Conservation (phyloP, 2,797 vertebrate genomes). For the Dromococcyx pavoninus region DNA sequence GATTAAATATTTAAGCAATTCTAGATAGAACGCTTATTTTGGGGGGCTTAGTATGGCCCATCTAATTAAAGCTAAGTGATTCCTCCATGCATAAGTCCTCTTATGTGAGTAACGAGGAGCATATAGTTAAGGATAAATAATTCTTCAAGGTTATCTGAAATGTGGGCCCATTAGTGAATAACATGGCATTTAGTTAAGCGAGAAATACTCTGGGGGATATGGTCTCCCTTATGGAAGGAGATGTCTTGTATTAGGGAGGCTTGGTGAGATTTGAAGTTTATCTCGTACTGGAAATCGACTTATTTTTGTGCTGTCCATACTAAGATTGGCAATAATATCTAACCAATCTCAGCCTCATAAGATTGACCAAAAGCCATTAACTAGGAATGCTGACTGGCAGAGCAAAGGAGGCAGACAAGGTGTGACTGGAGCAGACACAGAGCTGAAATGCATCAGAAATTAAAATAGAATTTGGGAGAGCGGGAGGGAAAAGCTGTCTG, state of each 20-base stretch:
- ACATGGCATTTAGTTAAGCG: conserved; percentile 19
- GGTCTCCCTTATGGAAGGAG: neutral
- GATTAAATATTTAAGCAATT: conserved; percentile 71
- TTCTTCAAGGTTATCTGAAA: conserved; percentile 67
- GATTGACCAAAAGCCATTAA: neutral
- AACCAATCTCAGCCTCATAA: neutral
- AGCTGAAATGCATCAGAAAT: neutral
- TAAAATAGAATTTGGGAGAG: neutral
- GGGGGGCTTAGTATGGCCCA: conserved; percentile 65
- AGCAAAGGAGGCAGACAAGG: neutral
- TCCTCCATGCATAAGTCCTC: conserved; percentile 58
- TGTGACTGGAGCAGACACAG: neutral
- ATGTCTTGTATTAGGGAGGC: neutral
- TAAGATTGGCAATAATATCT: neutral
- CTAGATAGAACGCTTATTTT: conserved; percentile 30
- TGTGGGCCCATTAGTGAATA: conserved; percentile 54
- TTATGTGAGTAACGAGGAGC: conserved; percentile 60
- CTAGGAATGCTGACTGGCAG: neutral
- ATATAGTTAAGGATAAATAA: conserved; percentile 62
- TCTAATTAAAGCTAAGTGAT: conserved; percentile 73
- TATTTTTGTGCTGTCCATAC: neutral
- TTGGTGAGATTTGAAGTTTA: neutral
- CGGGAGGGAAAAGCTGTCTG: neutral
- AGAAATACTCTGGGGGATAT: conserved; percentile 31
- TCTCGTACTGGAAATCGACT: neutral